A percentile compares a stretch with the other conserved stretches of the same genome.
These are phyloP conservation scores for Helobdella robusta DNA, from an alignment of 2,888 invertebrate species.

Conservation along the genomic window DNA sequence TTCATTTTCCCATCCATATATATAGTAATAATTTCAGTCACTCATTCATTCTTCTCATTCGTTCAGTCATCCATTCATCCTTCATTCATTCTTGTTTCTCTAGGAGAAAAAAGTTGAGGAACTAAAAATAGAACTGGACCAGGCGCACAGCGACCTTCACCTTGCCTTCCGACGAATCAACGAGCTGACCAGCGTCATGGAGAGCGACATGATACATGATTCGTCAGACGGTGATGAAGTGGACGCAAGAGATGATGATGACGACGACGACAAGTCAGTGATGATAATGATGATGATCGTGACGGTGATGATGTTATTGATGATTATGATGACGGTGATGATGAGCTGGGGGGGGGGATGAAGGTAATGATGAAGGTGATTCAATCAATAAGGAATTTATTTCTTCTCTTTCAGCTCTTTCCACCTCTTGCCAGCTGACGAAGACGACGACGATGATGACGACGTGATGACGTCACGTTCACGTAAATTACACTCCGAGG, in stretches of 20 bases:
- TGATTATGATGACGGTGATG: not conserved
- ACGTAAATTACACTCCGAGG: too few relatives aligned
- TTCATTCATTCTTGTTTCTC: constrained; percentile 19
- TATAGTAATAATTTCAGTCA: not conserved
- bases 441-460: too few relatives aligned
- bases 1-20: not conserved
- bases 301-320: not conserved
- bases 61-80: not conserved
- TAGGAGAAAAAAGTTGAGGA: constrained; percentile 49
- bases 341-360: not conserved
- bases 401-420: not conserved
- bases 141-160: constrained; percentile 61
- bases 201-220: constrained; percentile 52
- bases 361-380: not conserved
- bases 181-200: constrained; percentile 82
- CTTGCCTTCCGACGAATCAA: constrained; percentile 79
- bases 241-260: constrained; percentile 16
- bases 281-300: constrained; percentile 14
- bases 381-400: not conserved
- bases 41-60: not conserved
- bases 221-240: constrained; percentile 7
- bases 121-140: constrained; percentile 49
- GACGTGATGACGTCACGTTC: too few relatives aligned
- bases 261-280: constrained; percentile 3
- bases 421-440: too few relatives aligned